phyloP scores from a whole-genome alignment of 1,140 invertebrate species.

The Drosophila littoralis region DNA sequence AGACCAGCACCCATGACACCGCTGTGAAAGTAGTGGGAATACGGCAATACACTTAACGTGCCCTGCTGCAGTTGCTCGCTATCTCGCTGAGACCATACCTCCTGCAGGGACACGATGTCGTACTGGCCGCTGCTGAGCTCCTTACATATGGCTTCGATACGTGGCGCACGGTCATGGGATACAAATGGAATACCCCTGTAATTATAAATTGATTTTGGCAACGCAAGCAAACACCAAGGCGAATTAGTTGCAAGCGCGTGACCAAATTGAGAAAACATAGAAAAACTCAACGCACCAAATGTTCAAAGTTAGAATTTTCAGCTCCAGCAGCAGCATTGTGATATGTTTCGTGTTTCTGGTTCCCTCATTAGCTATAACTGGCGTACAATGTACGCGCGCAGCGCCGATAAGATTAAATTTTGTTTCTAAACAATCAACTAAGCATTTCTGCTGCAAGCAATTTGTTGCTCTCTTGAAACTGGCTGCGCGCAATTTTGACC shows the following conservation, averaged over 20 bases:
- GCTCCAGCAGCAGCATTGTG: conserved; percentile 71
- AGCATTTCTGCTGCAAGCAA: conserved; percentile 15
- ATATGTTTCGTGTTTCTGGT: conserved; percentile 29
- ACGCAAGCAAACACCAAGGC: conserved; percentile 14
- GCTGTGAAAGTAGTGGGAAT: conserved; percentile 97
- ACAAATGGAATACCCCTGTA: conserved; percentile 93
- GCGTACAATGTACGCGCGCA: conserved; percentile 28
- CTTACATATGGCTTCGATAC: conserved; percentile 93
- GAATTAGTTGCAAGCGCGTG: conserved; percentile 23
- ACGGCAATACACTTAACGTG: conserved; percentile 88
- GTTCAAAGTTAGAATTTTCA: conserved; percentile 82
- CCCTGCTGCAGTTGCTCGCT: conserved; percentile 89
- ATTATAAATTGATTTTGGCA: conserved; percentile 38
- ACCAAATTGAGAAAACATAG: conserved; percentile 17
- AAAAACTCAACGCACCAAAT: conserved; percentile 64
- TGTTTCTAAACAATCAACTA: conserved; percentile 20
- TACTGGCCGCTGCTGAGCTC: conserved; percentile 89
- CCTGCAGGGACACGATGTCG: conserved; percentile 96
- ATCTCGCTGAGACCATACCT: conserved; percentile 93
- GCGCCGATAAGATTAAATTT: conserved; percentile 59
- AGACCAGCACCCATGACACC: conserved; percentile 96
- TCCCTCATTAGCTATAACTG: conserved; percentile 45
- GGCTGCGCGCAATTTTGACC: conserved; percentile 13
- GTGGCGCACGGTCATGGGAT: conserved; percentile 89
- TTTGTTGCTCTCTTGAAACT: not conserved